Evolutionary conservation across 2,888 invertebrate species (phyloP).

Genomic region (Sphinx pinastri): DNA sequence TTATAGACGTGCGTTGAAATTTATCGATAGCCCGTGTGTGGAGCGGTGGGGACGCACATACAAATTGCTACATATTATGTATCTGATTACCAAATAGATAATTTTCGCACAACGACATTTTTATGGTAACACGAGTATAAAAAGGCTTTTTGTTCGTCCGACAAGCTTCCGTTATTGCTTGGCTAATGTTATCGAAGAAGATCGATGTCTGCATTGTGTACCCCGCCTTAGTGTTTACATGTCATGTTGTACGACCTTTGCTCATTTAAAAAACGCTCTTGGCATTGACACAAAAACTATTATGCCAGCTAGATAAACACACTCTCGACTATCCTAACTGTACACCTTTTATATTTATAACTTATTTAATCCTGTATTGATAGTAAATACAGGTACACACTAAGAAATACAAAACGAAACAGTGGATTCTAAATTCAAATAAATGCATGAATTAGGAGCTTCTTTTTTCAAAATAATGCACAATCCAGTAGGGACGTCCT

Average conservation of each 20-base stretch:
- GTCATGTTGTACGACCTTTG: not conserved
- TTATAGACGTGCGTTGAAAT: slow-evolving; percentile 79
- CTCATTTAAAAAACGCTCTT: slow-evolving; percentile 1
- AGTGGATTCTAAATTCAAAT: too few species aligned
- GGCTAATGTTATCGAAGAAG: not conserved
- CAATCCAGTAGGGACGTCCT: too few species aligned
- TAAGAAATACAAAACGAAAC: too few species aligned
- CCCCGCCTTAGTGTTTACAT: slow-evolving; percentile 4
- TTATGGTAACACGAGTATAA: slow-evolving; percentile 30
- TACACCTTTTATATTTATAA: not conserved
- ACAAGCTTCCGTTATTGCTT: slow-evolving; percentile 14
- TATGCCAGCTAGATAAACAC: not conserved
- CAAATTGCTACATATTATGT: slow-evolving; percentile 43
- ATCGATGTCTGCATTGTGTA: not conserved
- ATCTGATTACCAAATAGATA: slow-evolving; percentile 29
- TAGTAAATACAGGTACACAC: too few species aligned
- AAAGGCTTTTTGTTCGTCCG: slow-evolving; percentile 22
- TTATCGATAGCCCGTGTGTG: slow-evolving; percentile 72
- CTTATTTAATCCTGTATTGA: not conserved
- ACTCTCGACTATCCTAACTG: not conserved
- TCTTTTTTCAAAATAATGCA: too few species aligned
- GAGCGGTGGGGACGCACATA: slow-evolving; percentile 67
- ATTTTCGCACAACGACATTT: slow-evolving; percentile 43
- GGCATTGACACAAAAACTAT: slow-evolving; percentile 17
- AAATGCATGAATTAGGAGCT: too few species aligned